Evolutionary conservation across 2,113 vertebrate genomes (phyloP), one percentile per base, ranked within the genome.

Genomic region (Grallaria varia): DNA sequence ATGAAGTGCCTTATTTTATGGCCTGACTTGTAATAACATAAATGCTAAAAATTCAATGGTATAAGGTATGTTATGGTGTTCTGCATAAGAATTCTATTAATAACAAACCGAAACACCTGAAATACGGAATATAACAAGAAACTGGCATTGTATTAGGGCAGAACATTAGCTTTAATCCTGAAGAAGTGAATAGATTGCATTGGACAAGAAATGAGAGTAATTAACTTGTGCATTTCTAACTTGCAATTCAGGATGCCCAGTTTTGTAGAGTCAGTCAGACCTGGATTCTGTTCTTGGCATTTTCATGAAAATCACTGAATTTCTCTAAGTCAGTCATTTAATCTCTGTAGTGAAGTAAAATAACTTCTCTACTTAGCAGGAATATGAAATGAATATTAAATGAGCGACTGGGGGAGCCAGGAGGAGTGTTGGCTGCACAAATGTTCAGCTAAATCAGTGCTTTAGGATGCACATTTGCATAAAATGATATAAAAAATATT

Each of bases 381-480:
- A 87, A 68, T 91, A 84, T 78, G 73, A 92, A 76, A 81, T 75
- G 49, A 85, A 76, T 85, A 85, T 85, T 52, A 72, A 87, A 64
- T 84, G 52, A 84, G 89, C 78, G 69, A 68, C 1, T 64, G 49
- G 74, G 56, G 56, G 24, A 89, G 91, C 87, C 84, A 81, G 74
- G 24, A 91, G 69, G 58, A 16, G 22, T 49, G 80, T 23, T 86
- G 73, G 66, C 77, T 87, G 31, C 62, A 37, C 73, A 64, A 86
- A 62, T 62, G 8, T 76, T 87, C 60, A 87, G 60, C 69, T 92
- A 68, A 72, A 72, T 87, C 76, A 78, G 49, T 78, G 73, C 62
- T 75, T 87, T 75, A 93, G 77, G 69, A 82, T 56, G 59, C 53
- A 20, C 22, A 91, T 89, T 75, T 93, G 44, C 81, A 78, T 95